phyloP scores from a whole-genome alignment of 2,888 invertebrate genomes.

The Hymenopus coronatus region DNA sequence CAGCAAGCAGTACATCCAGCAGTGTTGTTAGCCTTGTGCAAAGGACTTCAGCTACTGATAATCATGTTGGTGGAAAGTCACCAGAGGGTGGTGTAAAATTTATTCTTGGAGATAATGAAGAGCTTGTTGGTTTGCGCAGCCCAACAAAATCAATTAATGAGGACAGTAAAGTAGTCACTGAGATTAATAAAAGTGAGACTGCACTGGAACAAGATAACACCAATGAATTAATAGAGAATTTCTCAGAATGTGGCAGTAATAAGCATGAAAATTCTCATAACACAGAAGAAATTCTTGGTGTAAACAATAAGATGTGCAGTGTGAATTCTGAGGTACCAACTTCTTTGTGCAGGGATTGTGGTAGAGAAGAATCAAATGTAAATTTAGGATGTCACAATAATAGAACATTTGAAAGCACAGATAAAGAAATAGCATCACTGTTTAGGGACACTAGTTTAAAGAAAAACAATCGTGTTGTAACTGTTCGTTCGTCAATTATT shows the following conservation, averaged over 20 bases:
- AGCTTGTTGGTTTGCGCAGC: slow-evolving; percentile 61
- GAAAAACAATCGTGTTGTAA: slow-evolving; percentile 26
- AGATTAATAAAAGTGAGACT: background rate
- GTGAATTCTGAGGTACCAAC: background rate
- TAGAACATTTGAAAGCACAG: background rate
- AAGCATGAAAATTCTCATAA: background rate
- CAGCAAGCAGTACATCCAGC: background rate
- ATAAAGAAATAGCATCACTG: background rate
- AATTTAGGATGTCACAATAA: background rate
- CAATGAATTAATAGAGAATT: background rate
- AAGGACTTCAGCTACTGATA: background rate
- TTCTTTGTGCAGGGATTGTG: background rate
- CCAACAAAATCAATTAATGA: slow-evolving; percentile 36
- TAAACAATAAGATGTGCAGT: background rate
- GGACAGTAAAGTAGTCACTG: background rate
- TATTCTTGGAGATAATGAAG: slow-evolving; percentile 69
- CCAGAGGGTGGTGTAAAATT: slow-evolving; percentile 54
- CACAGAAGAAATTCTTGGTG: background rate
- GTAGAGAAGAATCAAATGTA: background rate
- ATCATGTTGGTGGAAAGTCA: background rate
- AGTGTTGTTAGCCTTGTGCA: background rate
- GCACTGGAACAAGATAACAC: background rate
- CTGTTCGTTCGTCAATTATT: slow-evolving; percentile 35
- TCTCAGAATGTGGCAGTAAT: background rate
- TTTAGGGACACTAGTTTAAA: background rate